These are phyloP conservation scores for Drosophila ficusphila DNA, from an alignment of 1,140 invertebrate genomes.

Conservation along the genomic window DNA sequence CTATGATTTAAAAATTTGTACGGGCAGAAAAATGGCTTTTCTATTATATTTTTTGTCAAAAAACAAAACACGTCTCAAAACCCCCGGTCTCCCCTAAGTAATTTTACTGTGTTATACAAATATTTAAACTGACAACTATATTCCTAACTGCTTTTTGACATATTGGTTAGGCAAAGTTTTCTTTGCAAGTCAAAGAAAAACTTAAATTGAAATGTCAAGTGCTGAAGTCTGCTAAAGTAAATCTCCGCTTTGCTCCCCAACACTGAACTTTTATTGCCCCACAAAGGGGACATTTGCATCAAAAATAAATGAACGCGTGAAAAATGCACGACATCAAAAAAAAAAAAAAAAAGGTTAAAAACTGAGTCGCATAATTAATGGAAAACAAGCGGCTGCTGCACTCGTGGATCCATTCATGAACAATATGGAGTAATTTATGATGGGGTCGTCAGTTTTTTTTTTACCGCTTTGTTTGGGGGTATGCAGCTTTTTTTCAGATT, in stretches of 20 bases:
- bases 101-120: background rate
- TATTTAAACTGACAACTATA: background rate
- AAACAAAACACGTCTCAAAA: too few relatives aligned
- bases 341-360: conserved; percentile 6
- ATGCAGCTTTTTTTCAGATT: background rate
- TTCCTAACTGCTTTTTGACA: background rate
- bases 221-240: conserved; percentile 1
- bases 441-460: conserved; percentile 16
- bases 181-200: conserved; percentile 9
- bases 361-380: conserved; percentile 49
- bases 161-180: conserved; percentile 5
- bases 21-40: too few relatives aligned
- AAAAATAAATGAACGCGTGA: conserved; percentile 39
- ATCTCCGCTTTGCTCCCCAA: conserved; percentile 8
- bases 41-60: too few relatives aligned
- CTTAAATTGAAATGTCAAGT: conserved; percentile 48
- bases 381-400: conserved; percentile 38
- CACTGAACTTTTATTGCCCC: conserved; percentile 33
- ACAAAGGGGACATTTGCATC: conserved; percentile 46
- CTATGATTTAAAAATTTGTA: too few relatives aligned
- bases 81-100: too few relatives aligned
- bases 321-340: conserved; percentile 22
- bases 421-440: conserved; percentile 58
- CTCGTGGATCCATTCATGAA: conserved; percentile 48
- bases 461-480: conserved; percentile 1